Percentiles rank a stretch among this genome's conserved stretches.
Conservation (phyloP, 2,797 vertebrate genomes). For the Hydrocynus forskahlii region DNA sequence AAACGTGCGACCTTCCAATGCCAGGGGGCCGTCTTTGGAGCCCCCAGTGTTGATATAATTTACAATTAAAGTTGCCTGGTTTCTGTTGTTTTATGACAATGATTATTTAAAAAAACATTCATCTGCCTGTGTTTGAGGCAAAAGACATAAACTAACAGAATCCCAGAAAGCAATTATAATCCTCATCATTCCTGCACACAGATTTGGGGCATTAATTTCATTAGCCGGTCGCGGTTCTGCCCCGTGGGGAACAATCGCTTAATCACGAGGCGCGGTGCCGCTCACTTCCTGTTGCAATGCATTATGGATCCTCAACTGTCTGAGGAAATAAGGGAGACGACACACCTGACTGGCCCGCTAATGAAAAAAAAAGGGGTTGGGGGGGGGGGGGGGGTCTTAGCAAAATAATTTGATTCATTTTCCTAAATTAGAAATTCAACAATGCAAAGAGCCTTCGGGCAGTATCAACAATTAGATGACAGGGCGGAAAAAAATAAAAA, state of each 20-base stretch:
- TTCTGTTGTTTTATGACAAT: too few species aligned
- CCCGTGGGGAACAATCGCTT: slow-evolving; percentile 21
- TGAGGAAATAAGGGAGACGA: slow-evolving; percentile 56
- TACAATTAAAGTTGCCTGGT: too few species aligned
- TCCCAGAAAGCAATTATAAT: slow-evolving; percentile 43
- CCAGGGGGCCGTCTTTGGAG: too few species aligned
- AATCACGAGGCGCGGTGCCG: slow-evolving; percentile 12
- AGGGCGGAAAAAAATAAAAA: neutral
- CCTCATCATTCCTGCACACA: slow-evolving; percentile 41
- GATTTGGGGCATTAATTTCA: slow-evolving; percentile 37
- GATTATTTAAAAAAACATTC: neutral
- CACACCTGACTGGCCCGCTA: slow-evolving; percentile 55
- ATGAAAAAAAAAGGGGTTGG: slow-evolving; percentile 42
- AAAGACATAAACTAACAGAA: slow-evolving; percentile 9
- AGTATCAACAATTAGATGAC: slow-evolving; percentile 36
- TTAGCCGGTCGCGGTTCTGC: slow-evolving; percentile 6
- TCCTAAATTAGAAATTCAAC: slow-evolving; percentile 54
- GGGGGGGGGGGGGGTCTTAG: neutral
- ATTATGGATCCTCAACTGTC: slow-evolving; percentile 59
- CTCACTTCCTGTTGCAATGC: slow-evolving; percentile 57
- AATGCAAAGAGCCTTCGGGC: slow-evolving; percentile 42
- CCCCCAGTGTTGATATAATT: too few species aligned
- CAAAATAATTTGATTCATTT: slow-evolving; percentile 56
- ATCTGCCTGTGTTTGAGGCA: neutral
- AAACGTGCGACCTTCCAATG: too few species aligned